These are phyloP conservation scores for Lerista edwardsae DNA, from an alignment of 2,797 vertebrate species.

Conservation along the genomic window DNA sequence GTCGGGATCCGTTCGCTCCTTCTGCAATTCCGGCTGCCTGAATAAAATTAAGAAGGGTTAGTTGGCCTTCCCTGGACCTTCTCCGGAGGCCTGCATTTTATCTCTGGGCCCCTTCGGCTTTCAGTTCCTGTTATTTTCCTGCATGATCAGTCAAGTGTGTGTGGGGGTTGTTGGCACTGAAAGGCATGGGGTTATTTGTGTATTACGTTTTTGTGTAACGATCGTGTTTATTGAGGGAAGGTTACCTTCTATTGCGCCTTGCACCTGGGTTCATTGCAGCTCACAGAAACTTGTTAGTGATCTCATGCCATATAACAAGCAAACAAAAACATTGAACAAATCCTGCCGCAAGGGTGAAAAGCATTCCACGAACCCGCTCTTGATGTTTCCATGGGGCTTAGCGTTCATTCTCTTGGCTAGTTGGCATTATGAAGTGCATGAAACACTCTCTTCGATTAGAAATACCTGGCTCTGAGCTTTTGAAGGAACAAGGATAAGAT, in stretches of 20 bases:
- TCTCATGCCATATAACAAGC: not conserved
- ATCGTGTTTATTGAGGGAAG: not conserved
- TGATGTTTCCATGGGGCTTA: rapidly evolving
- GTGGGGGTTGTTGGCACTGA: slow-evolving; percentile 28
- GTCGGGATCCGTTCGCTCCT: slow-evolving; percentile 85
- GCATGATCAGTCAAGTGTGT: slow-evolving; percentile 58
- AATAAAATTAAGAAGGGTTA: slow-evolving; percentile 91
- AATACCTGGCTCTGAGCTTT: not conserved
- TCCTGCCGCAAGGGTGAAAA: rapidly evolving
- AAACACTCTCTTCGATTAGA: no score
- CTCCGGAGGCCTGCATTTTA: slow-evolving; percentile 61
- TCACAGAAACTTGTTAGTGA: not conserved
- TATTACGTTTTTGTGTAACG: not conserved
- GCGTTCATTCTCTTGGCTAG: no score
- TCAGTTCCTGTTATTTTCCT: slow-evolving; percentile 33
- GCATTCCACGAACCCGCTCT: rapidly evolving
- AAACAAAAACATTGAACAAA: not conserved
- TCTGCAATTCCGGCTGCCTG: slow-evolving; percentile 94
- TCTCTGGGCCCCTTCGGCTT: slow-evolving; percentile 26
- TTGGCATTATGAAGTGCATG: not conserved
- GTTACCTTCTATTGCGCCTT: slow-evolving; percentile 25
- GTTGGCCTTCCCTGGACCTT: slow-evolving; percentile 74
- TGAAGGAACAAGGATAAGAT: not conserved
- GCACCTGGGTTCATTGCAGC: not conserved
- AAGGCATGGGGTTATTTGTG: slow-evolving; percentile 1